A percentile compares a stretch with the other conserved stretches of the same genome.
Evolutionary conservation across 2,888 invertebrate species (phyloP).

Genomic region (Hofmannophila pseudospretella): DNA sequence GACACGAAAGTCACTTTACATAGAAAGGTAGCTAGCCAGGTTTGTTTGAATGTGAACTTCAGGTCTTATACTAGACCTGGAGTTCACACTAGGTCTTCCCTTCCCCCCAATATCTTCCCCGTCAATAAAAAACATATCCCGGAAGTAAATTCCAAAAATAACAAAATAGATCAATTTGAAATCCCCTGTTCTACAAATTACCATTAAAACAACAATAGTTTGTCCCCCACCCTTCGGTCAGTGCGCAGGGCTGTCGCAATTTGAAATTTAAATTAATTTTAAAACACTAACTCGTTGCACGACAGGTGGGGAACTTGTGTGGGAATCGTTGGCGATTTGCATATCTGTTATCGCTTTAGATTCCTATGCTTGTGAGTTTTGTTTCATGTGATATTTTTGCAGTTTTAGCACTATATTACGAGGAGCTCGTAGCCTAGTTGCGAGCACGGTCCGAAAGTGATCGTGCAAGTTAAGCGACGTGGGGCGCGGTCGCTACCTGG

Average conservation of each 20-base stretch:
- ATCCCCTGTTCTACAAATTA: not conserved
- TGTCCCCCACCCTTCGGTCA: slow-evolving; percentile 1
- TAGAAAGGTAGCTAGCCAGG: too few relatives aligned
- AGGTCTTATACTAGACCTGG: too few relatives aligned
- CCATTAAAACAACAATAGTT: not conserved
- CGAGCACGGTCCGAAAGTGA: too few relatives aligned
- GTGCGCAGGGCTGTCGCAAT: slow-evolving; percentile 13
- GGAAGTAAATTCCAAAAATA: not conserved
- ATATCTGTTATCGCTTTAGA: slow-evolving; percentile 22
- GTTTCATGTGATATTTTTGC: not conserved
- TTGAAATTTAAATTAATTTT: slow-evolving; percentile 7
- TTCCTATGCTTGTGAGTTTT: not conserved
- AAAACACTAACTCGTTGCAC: not conserved
- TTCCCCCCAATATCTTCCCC: too few relatives aligned
- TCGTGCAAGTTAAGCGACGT: too few relatives aligned
- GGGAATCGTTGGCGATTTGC: slow-evolving; percentile 50
- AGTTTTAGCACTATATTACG: too few relatives aligned
- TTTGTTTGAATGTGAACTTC: too few relatives aligned
- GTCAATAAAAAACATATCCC: too few relatives aligned
- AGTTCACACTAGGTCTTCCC: too few relatives aligned
- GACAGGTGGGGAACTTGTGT: slow-evolving; percentile 30
- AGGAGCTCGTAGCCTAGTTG: too few relatives aligned
- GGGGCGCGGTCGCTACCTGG: too few relatives aligned
- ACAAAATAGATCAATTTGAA: not conserved
- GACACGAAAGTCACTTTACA: too few relatives aligned